Base-by-base conservation (phyloP, 2,797 vertebrate genomes). In the Macrochelys suwanniensis region DNA sequence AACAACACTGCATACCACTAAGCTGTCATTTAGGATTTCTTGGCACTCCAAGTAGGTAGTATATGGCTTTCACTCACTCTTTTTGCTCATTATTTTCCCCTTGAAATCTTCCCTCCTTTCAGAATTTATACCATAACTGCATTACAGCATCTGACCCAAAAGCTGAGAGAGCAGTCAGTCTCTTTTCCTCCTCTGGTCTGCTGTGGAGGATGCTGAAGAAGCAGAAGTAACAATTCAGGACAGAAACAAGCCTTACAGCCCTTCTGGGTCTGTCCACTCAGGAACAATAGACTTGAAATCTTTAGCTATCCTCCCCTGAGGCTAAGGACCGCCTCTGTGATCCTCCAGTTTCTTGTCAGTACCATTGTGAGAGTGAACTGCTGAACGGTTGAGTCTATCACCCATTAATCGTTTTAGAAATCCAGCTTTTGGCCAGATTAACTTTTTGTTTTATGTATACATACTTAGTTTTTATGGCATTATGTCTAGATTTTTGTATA, bases 151-250 rank as follows among this genome's bases (percentile, higher is more conserved):
- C 89, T 89, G 33, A 54, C 54, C 42, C 80, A 93, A 13, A 93
- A 91, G 47, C 13, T 54, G 84, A 83, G 56, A 5, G 7, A 71
- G 33, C 11, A 89, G 84, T 89, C 85, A 92, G 31, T 94, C 85
- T 19, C 51, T 19, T 90, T 87, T 85, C 80, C 85, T 31, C 61
- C 65, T 68, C n/a, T 45, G 76, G 4, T 57, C 45, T 93, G 80
- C 78, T 90, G 45, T 78, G 90, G 17, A 56, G 82, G 78, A 84
- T 87, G 15, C 65, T 93, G 65, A 89, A 94, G 86, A 82, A 82
- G 91, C 91, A 89, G 89, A 49, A 77, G 82, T 68, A 68, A 37
- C 65, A 68, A n/a, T 8, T 68, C n/a, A 86, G 54, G 37, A n/a
- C 23, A 78, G 51, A n/a, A n/a, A 65, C 71, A 80, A 77, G 91